A percentile compares a stretch with the other conserved stretches of the same genome.
These are phyloP conservation scores for Drosophila truncata DNA, from an alignment of 1,140 invertebrate genomes.

Conservation along the genomic window DNA sequence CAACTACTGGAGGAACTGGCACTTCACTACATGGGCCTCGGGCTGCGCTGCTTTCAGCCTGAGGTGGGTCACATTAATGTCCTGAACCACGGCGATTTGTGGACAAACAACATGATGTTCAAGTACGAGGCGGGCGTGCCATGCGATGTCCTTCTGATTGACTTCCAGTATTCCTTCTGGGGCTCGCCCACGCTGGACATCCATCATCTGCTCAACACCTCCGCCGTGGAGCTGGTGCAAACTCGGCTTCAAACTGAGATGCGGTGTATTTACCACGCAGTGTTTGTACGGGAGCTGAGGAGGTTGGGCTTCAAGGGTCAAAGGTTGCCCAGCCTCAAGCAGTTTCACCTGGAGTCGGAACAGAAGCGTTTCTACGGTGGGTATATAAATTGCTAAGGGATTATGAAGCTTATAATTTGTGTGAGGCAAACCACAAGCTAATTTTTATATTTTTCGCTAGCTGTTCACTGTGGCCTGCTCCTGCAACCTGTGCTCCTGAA, in stretches of 20 bases:
- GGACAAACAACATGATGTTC: conserved; percentile 89
- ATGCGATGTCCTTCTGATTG: conserved; percentile 84
- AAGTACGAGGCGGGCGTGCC: conserved; percentile 86
- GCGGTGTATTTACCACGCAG: conserved; percentile 57
- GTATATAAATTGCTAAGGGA: background rate
- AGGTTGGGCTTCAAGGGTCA: conserved; percentile 41
- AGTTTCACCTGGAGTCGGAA: conserved; percentile 60
- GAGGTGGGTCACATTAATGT: conserved; percentile 87
- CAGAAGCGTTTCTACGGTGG: conserved; percentile 70
- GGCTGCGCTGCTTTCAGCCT: conserved; percentile 57
- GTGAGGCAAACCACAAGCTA: background rate
- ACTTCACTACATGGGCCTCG: conserved; percentile 56
- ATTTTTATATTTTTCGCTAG: conserved; percentile 25
- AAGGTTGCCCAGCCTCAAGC: conserved; percentile 56
- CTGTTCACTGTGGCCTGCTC: conserved; percentile 58
- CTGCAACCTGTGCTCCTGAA: conserved; percentile 65
- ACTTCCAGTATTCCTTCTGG: conserved; percentile 75
- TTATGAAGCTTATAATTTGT: background rate
- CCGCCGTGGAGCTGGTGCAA: conserved; percentile 50
- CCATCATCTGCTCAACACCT: conserved; percentile 72
- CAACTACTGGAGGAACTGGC: conserved; percentile 41
- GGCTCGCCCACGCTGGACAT: conserved; percentile 71
- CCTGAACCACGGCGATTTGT: conserved; percentile 89
- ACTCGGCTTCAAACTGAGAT: conserved; percentile 47
- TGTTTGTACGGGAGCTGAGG: conserved; percentile 40